These are phyloP conservation scores for Lepidocyrtinus sp. DNA, from an alignment of 2,888 invertebrate species.

Conservation along the genomic window DNA sequence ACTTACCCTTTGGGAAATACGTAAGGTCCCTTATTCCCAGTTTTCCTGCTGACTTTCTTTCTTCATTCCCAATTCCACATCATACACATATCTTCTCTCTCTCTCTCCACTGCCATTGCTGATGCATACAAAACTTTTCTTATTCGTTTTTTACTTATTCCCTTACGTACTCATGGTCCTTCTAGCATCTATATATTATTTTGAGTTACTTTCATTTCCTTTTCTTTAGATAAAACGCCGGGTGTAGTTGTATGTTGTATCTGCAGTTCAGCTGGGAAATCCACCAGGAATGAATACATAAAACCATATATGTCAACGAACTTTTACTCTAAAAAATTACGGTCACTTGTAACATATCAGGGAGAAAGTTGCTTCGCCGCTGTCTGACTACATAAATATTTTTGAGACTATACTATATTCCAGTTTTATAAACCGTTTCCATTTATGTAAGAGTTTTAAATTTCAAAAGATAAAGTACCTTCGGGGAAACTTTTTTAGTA, in stretches of 20 bases:
- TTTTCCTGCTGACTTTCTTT: slow-evolving; percentile 62
- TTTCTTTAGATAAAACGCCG: neutral
- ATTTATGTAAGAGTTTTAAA: too few species aligned
- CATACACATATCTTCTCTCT: slow-evolving; percentile 33
- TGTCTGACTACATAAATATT: slow-evolving; percentile 3
- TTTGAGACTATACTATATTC: slow-evolving; percentile 47
- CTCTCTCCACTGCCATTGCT: slow-evolving; percentile 33
- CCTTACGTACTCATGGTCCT: slow-evolving; percentile 50
- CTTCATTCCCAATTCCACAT: slow-evolving; percentile 58
- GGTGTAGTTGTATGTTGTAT: neutral
- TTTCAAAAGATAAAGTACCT: too few species aligned
- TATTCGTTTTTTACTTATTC: slow-evolving; percentile 56
- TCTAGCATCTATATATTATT: slow-evolving; percentile 4
- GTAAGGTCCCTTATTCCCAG: slow-evolving; percentile 66
- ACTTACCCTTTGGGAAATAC: slow-evolving; percentile 69
- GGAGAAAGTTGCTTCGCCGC: slow-evolving; percentile 1
- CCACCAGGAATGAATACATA: slow-evolving; percentile 32
- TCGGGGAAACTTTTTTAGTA: too few species aligned
- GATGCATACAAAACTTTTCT: slow-evolving; percentile 64
- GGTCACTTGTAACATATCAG: slow-evolving; percentile 26
- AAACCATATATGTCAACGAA: slow-evolving; percentile 53
- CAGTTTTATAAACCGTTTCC: too few species aligned
- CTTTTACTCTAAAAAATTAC: slow-evolving; percentile 54
- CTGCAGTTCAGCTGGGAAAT: slow-evolving; percentile 4
- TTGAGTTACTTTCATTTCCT: neutral